Evolutionary conservation across 2,113 vertebrate genomes (phyloP), one percentile per base, ranked within the genome.

Genomic region (Brevimyrus niger): DNA sequence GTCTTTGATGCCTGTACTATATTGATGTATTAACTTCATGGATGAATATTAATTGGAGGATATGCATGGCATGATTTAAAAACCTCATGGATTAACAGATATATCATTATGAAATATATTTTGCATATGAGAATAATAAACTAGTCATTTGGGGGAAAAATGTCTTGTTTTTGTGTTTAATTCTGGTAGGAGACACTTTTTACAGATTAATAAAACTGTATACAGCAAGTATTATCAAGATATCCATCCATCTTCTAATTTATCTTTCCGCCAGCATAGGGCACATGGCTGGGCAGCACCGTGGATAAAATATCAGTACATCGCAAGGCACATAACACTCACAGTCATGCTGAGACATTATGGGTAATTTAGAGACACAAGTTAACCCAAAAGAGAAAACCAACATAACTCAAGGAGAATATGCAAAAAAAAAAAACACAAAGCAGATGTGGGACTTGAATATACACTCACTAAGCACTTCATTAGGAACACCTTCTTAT

Each of bases 11-110:
- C 3, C 44, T 84, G 82, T 84, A 84, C 44, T 46, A 84, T 84
- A 84, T 47, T 46, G 42, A 84, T 84, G 38, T 84, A 84, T 47
- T 84, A 46, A 84, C 82, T 47, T 84, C 9, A 1, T 84, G 44
- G 82, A 80, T 80, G 35, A 38, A 80, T 80, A 80, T 84, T 84
- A 84, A 84, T 84, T 46, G n/a, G n/a, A n/a, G n/a, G n/a, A 46
- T 46, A 84, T 46, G 38, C 82, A 84, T 84, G 82, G 82, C 15
- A 84, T n/a, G 10, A 84, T 84, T 82, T 84, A 47, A n/a, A 47
- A 84, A 84, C 23, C 42, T 84, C 38, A 46, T 84, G 44, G 21
- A 84, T 47, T n/a, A 84, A 84, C 44, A 46, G 38, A 23, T 23
- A 84, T 46, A 84, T 47, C 44, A 44, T 46, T 46, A n/a, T 46